Conservation (phyloP, 2,113 vertebrate species). For the Hemiprocne comata region DNA sequence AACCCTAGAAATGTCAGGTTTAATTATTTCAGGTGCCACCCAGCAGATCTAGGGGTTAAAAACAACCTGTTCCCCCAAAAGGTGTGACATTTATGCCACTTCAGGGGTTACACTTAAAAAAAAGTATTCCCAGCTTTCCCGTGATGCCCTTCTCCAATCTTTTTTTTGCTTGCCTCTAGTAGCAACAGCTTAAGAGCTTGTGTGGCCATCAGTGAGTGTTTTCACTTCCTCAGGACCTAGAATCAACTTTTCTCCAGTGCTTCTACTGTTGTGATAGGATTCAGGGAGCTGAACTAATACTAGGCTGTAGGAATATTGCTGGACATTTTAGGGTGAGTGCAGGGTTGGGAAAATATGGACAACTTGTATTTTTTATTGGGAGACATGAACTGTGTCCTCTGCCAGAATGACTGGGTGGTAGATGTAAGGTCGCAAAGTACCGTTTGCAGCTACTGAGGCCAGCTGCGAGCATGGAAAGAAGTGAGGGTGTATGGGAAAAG, state of each 20-base stretch:
- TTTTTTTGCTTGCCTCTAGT: neutral
- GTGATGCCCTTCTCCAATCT: neutral
- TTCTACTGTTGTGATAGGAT: neutral
- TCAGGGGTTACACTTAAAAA: neutral
- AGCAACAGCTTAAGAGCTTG: neutral
- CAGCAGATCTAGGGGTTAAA: slow-evolving; percentile 77
- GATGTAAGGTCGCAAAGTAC: neutral
- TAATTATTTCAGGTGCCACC: slow-evolving; percentile 77
- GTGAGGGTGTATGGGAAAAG: neutral
- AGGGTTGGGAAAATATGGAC: neutral
- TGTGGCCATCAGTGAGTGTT: accelerated
- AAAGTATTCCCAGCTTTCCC: neutral
- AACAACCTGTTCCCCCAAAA: slow-evolving; percentile 49
- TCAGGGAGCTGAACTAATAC: neutral
- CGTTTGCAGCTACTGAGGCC: neutral
- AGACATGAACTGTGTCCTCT: neutral
- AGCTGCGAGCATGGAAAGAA: neutral
- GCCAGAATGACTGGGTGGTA: neutral
- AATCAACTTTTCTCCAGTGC: neutral
- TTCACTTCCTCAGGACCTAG: neutral
- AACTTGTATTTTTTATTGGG: neutral
- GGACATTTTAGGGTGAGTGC: neutral
- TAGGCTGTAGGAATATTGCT: neutral
- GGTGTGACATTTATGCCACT: slow-evolving; percentile 14
- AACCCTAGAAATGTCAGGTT: slow-evolving; percentile 83